phyloP scores from a whole-genome alignment of 2,888 invertebrate species.

The Liopterus haemorrhoidalis region DNA sequence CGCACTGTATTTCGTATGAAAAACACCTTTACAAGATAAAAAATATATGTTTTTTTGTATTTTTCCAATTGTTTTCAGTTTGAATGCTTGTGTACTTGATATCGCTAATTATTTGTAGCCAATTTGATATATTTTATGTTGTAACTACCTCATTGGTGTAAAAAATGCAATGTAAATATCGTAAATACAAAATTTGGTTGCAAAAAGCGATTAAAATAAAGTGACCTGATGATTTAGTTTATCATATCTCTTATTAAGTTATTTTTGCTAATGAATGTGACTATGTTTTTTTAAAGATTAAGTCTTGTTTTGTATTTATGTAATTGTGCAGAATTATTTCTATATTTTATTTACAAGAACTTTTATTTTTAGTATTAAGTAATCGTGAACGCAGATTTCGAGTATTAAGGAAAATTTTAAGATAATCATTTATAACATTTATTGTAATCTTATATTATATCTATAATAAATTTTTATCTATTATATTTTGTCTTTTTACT shows the following conservation, averaged over 20 bases:
- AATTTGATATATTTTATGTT: slow-evolving; percentile 11
- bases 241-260: slow-evolving; percentile 16
- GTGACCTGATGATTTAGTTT: slow-evolving; percentile 16
- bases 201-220: slow-evolving; percentile 7
- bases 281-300: slow-evolving; percentile 8
- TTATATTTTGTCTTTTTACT: slow-evolving; percentile 13
- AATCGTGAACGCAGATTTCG: slow-evolving; percentile 24
- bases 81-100: too few relatives aligned
- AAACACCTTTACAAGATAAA: slow-evolving; percentile 13
- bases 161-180: slow-evolving; percentile 9
- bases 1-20: not conserved
- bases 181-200: slow-evolving; percentile 5
- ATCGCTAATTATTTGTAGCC: too few relatives aligned
- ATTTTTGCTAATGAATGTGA: slow-evolving; percentile 20
- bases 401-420: slow-evolving; percentile 17
- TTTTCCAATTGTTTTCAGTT: too few relatives aligned
- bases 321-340: too few relatives aligned
- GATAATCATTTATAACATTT: slow-evolving; percentile 19
- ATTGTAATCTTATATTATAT: slow-evolving; percentile 21
- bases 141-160: slow-evolving; percentile 20
- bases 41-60: slow-evolving; percentile 10
- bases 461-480: slow-evolving; percentile 21
- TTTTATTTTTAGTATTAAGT: slow-evolving; percentile 17
- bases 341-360: too few relatives aligned
- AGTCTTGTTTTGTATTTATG: too few relatives aligned